A percentile compares a stretch with the other conserved stretches of the same genome.
Evolutionary conservation across 53 echinoderm and acorn worm species (phyloP).

Genomic region (Patiria pectinifera): DNA sequence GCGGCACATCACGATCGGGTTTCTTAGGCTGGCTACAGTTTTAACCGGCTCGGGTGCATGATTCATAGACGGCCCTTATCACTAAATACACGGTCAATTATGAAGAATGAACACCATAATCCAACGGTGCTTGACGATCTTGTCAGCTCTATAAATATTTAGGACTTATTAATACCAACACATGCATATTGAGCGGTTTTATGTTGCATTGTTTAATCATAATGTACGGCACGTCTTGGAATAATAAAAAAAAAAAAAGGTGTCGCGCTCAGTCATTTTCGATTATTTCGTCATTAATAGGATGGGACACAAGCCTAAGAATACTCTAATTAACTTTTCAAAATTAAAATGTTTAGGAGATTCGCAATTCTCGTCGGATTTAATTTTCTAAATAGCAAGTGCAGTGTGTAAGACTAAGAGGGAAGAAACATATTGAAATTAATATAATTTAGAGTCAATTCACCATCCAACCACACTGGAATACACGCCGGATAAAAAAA

Average conservation of each 20-base stretch:
- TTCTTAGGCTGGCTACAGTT: neutral
- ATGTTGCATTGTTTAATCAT: neutral
- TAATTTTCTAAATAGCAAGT: too few relatives aligned
- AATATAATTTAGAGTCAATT: too few relatives aligned
- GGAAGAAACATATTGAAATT: too few relatives aligned
- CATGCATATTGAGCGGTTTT: neutral
- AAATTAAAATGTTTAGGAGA: too few relatives aligned
- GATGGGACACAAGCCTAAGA: too few relatives aligned
- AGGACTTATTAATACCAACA: conserved; percentile 52
- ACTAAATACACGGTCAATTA: conserved; percentile 17
- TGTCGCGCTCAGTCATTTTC: neutral
- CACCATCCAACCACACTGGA: too few relatives aligned
- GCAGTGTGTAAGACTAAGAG: too few relatives aligned
- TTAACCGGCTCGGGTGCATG: neutral
- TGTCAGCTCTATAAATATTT: conserved; percentile 43
- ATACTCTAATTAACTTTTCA: too few relatives aligned
- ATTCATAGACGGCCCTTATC: conserved; percentile 8
- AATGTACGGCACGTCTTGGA: neutral
- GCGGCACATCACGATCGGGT: neutral
- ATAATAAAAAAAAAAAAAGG: neutral
- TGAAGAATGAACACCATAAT: conserved; percentile 24
- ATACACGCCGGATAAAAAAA: too few relatives aligned
- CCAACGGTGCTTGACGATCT: conserved; percentile 20
- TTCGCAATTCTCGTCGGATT: too few relatives aligned
- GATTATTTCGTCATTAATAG: neutral